Evolutionary conservation across 2,797 vertebrate species (phyloP).

Genomic region (Poeciliopsis infans): DNA sequence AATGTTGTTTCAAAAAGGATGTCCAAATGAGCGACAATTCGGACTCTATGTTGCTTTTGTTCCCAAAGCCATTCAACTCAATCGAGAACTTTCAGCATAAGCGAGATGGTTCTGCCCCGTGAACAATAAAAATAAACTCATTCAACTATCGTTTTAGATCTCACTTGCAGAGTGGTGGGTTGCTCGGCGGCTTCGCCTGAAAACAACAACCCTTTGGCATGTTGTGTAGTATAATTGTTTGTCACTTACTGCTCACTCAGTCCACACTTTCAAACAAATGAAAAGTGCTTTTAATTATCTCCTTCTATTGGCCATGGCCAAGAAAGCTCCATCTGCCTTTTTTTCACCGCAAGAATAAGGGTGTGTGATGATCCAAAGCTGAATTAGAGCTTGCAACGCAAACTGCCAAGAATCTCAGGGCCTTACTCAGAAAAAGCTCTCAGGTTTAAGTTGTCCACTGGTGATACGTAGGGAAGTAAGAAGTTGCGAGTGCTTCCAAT

Average conservation of each 20-base stretch:
- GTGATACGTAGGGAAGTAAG: slow-evolving; percentile 3
- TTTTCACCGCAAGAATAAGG: slow-evolving; percentile 39
- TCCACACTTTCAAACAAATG: slow-evolving; percentile 48
- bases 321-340: slow-evolving; percentile 44
- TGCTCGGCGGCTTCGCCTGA: slow-evolving; percentile 13
- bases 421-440: slow-evolving; percentile 22
- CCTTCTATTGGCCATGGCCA: slow-evolving; percentile 21
- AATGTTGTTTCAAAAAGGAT: background rate
- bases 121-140: slow-evolving; percentile 1
- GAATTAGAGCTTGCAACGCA: slow-evolving; percentile 21
- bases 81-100: background rate
- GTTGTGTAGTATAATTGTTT: slow-evolving; percentile 12
- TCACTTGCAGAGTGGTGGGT: background rate
- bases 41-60: slow-evolving; percentile 4
- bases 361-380: slow-evolving; percentile 14
- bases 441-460: slow-evolving; percentile 2
- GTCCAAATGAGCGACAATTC: slow-evolving; percentile 23
- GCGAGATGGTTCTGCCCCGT: too few species aligned
- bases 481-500: slow-evolving; percentile 1
- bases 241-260: slow-evolving; percentile 33
- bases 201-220: slow-evolving; percentile 15
- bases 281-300: slow-evolving; percentile 64
- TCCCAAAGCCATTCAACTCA: background rate
- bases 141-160: background rate
- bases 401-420: slow-evolving; percentile 14